Evolutionary conservation across 30 jellyfish, hydroid and myxozoan genomes (phyloP).

Genomic region (Nemopilema nomurai): DNA sequence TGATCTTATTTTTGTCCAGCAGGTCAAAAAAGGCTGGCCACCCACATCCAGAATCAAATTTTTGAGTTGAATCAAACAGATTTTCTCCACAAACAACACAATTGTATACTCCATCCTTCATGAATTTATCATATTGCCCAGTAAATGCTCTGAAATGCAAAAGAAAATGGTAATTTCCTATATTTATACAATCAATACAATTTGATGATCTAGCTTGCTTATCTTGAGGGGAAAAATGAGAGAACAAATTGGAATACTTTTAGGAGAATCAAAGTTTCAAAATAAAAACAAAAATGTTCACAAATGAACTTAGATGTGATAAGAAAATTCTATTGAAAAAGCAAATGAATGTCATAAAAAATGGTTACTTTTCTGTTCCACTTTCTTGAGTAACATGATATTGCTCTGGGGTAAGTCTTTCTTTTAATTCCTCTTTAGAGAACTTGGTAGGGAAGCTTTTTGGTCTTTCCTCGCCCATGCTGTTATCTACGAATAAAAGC

Average conservation of each 20-base stretch:
- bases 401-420: slow-evolving; percentile 78
- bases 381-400: slow-evolving; percentile 91
- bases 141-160: slow-evolving; percentile 71
- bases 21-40: slow-evolving; percentile 98
- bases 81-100: slow-evolving; percentile 96
- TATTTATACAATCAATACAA: not conserved
- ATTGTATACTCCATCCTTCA: slow-evolving; percentile 76
- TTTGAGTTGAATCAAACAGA: slow-evolving; percentile 76
- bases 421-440: slow-evolving; percentile 73
- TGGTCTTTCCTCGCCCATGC: slow-evolving; percentile 70
- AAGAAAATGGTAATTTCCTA: not conserved
- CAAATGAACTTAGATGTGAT: not conserved
- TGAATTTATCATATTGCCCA: slow-evolving; percentile 88
- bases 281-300: not conserved
- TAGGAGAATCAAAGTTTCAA: too few species aligned
- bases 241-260: too few species aligned
- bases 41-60: slow-evolving; percentile 95
- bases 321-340: not conserved
- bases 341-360: too few species aligned
- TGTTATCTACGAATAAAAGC: slow-evolving; percentile 38
- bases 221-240: too few species aligned
- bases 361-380: slow-evolving; percentile 92
- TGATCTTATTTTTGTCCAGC: slow-evolving; percentile 68
- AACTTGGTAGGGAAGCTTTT: slow-evolving; percentile 55
- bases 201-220: not conserved